Percentiles rank a stretch among this genome's conserved stretches.
Evolutionary conservation across 2,113 vertebrate species (phyloP).

Genomic region (Protobothrops flavoviridis): DNA sequence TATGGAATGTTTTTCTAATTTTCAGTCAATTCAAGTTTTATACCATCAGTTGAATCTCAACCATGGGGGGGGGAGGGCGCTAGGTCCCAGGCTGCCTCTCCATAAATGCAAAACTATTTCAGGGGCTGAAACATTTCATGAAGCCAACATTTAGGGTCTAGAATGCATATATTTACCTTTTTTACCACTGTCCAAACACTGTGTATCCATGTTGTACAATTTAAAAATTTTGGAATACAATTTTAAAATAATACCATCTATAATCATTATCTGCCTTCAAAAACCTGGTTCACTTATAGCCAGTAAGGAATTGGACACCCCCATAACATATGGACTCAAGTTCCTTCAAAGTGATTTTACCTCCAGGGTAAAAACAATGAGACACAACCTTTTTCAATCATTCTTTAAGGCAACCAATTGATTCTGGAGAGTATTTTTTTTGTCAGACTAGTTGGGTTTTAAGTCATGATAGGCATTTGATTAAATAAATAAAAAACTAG

Average conservation of each 20-base stretch:
- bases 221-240: not conserved
- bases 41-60: not conserved
- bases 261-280: not conserved
- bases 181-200: not conserved
- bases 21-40: not conserved
- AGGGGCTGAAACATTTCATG: not conserved
- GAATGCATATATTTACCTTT: not conserved
- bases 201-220: not conserved
- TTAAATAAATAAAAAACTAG: not conserved
- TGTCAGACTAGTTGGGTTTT: not conserved
- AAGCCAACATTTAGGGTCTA: not conserved
- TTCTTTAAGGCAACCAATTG: not conserved
- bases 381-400: not conserved
- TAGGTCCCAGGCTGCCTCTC: no score
- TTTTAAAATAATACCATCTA: not conserved
- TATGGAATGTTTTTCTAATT: not conserved
- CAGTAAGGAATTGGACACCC: not conserved
- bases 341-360: not conserved
- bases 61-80: no score
- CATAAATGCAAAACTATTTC: not conserved
- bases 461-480: not conserved
- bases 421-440: not conserved
- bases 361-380: not conserved
- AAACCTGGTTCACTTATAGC: not conserved
- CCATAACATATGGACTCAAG: not conserved